These are phyloP conservation scores for Pectinophora gossypiella DNA, from an alignment of 1,140 invertebrate genomes.

Conservation along the genomic window DNA sequence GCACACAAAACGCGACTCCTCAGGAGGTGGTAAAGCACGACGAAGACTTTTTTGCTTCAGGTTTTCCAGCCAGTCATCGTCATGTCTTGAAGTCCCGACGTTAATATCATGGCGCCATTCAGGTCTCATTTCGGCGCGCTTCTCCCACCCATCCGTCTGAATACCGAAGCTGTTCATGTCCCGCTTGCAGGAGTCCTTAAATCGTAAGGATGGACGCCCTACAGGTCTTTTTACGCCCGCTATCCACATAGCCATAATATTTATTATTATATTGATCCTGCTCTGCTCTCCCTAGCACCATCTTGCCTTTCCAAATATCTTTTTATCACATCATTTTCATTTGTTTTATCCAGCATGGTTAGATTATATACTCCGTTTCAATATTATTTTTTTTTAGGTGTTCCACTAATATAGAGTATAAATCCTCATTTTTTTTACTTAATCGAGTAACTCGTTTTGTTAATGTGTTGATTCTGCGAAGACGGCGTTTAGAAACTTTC, in stretches of 20 bases:
- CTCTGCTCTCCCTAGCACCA: constrained; percentile 11
- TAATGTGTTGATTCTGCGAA: neutral
- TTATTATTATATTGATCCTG: constrained; percentile 23
- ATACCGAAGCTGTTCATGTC: no score
- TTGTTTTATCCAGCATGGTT: neutral
- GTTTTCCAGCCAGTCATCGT: no score
- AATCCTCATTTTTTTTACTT: constrained; percentile 1
- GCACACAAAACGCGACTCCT: no score
- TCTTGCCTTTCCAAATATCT: constrained; percentile 3
- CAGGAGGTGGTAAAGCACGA: no score
- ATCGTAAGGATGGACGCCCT: no score
- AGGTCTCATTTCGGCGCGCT: no score
- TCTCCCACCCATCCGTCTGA: no score
- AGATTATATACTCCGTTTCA: constrained; percentile 2
- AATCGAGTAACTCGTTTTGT: neutral
- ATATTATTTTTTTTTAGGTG: constrained; percentile 1
- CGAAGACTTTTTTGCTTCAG: no score
- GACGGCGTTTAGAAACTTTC: neutral
- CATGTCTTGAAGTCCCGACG: no score
- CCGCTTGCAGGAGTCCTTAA: no score
- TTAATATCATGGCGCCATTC: no score
- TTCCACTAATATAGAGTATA: neutral
- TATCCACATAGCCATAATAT: constrained; percentile 18
- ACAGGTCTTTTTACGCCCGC: no score
- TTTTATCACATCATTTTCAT: constrained; percentile 6